Evolutionary conservation across 2,113 vertebrate species (phyloP), one percentile per base, ranked within the genome.

Genomic region (Ivindomyrus marchei): DNA sequence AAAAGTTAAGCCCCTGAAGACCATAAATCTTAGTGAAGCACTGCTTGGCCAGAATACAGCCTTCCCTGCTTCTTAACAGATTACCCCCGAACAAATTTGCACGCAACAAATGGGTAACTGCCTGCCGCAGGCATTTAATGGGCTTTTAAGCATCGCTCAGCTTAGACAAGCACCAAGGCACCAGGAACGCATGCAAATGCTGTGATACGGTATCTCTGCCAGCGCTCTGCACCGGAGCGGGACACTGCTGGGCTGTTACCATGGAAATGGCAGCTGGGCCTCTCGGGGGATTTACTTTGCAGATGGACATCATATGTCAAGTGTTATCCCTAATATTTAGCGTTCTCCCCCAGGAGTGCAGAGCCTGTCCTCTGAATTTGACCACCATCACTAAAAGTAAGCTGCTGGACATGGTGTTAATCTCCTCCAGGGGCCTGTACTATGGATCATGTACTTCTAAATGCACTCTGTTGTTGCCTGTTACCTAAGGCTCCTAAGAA

Each of bases 21-120:
- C 74, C 36, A 80, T 80, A 80, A 80, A 80, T 80, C 74, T 39
- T 80, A 39, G 13, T 42, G 74, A 36, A 42, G 36, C 74, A 42
- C 15, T 80, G 74, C 36, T 80, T 80, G 36, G 31, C 74, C 36
- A 42, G 36, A 80, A 42, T 80, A 80, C 74, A 80, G 36, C 36
- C 74, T 80, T 80, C 74, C 74, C 15, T 56, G 36, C 74, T 80
- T 80, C 74, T 80, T 80, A 80, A 80, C 74, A 80, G 74, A 80
- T 80, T 80, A 80, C 74, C 74, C 74, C 74, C 15, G 4, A 80
- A 80, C 74, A 80, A 80, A 39, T 80, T 42, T 80, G 74, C 36
- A 15, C 74, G 15, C 74, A 42, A 42, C 36, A 80, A 80, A 80
- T 80, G 36, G 74, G 36, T 42, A 80, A 80, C 74, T 80, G 31